Percentiles rank a stretch among this genome's conserved stretches.
phyloP scores from a whole-genome alignment of 2,888 invertebrate genomes.

The Pyrrhosoma nymphula region DNA sequence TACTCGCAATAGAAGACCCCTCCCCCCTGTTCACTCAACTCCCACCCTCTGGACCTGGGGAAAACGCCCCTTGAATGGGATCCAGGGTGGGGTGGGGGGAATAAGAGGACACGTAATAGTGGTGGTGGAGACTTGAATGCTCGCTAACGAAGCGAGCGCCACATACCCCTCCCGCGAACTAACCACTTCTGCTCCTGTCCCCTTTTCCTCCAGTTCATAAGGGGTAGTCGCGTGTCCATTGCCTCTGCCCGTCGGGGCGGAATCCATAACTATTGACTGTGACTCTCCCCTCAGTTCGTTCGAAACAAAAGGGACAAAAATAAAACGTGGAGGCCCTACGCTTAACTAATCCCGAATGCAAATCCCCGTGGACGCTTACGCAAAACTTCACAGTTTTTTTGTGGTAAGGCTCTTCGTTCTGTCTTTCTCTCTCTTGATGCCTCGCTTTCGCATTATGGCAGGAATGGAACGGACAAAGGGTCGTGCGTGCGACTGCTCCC shows the following conservation, averaged over 20 bases:
- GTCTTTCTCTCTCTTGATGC: neutral
- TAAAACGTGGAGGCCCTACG: neutral
- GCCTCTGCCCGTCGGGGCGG: neutral
- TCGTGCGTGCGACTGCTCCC: neutral
- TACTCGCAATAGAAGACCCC: neutral
- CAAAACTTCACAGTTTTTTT: slow-evolving; percentile 21
- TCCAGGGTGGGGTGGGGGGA: neutral
- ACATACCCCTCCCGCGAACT: no score
- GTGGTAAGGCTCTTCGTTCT: neutral
- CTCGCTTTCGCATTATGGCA: neutral
- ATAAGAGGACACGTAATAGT: neutral
- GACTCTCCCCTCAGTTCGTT: neutral
- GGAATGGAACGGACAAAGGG: neutral
- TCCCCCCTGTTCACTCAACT: neutral
- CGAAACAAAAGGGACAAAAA: neutral
- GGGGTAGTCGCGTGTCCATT: neutral
- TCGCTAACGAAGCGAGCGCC: neutral
- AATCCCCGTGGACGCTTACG: neutral
- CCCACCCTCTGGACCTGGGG: neutral
- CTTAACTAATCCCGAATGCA: slow-evolving; percentile 18
- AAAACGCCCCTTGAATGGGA: neutral
- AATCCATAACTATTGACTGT: neutral
- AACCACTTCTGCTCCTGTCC: neutral
- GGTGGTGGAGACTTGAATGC: slow-evolving; percentile 14
- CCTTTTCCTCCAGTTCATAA: neutral